Conservation (phyloP, 2,113 vertebrate species). For the Gymnarchus niloticus region DNA sequence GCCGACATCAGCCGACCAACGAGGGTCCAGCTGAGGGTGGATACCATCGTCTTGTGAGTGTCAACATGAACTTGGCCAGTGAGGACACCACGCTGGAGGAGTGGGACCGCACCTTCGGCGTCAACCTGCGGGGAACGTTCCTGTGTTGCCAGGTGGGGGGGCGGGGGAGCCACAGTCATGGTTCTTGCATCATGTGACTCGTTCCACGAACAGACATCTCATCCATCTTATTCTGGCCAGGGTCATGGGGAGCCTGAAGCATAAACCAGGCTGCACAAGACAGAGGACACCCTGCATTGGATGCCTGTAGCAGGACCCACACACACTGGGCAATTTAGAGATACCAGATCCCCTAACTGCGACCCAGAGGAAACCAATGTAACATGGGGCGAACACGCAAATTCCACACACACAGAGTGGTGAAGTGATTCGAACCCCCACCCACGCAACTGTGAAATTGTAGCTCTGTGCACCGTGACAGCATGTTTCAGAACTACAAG, state of each 20-base stretch:
- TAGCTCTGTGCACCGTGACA: neutral
- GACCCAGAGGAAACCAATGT: too few relatives aligned
- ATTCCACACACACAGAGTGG: too few relatives aligned
- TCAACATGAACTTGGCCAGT: conserved; percentile 74
- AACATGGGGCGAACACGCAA: too few relatives aligned
- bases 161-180: neutral
- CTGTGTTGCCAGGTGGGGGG: conserved; percentile 69
- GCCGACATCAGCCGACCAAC: conserved; percentile 69
- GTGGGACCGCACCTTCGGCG: conserved; percentile 70
- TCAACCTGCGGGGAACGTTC: conserved; percentile 70
- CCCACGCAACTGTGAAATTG: too few relatives aligned
- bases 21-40: conserved; percentile 62
- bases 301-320: neutral
- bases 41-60: conserved; percentile 58
- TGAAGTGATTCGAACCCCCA: too few relatives aligned
- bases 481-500: conserved; percentile 25
- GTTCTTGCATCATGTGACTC: too few relatives aligned
- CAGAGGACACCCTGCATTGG: too few relatives aligned
- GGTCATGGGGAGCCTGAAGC: too few relatives aligned
- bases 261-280: too few relatives aligned
- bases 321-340: conserved; percentile 26
- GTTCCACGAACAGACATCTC: too few relatives aligned
- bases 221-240: too few relatives aligned
- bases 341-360: too few relatives aligned
- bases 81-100: conserved; percentile 70